A percentile compares a stretch with the other conserved stretches of the same genome.
phyloP scores from a whole-genome alignment of 2,888 invertebrate genomes.

The Scaptomyza polygonia region DNA sequence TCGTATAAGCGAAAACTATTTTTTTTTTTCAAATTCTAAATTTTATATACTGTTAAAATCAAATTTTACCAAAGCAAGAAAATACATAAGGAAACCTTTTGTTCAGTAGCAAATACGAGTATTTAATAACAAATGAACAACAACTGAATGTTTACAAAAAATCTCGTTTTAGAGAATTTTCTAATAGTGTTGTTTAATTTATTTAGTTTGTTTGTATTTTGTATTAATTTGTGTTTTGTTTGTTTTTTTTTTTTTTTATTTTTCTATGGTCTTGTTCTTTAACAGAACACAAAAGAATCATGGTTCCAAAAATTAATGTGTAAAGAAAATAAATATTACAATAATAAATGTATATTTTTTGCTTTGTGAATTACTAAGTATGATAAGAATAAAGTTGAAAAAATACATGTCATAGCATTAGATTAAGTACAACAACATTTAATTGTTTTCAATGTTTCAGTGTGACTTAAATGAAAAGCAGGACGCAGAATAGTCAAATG shows the following conservation, averaged over 20 bases:
- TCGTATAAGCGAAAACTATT: constrained; percentile 29
- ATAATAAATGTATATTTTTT: constrained; percentile 39
- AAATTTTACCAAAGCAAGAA: constrained; percentile 60
- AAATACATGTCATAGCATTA: constrained; percentile 73
- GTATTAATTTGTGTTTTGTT: background rate
- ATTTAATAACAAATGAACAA: constrained; percentile 43
- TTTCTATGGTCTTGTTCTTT: constrained; percentile 1
- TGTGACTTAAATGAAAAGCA: constrained; percentile 45
- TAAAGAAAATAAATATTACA: constrained; percentile 20
- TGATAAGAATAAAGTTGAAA: constrained; percentile 43
- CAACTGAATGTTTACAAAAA: constrained; percentile 40
- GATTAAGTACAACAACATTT: constrained; percentile 49
- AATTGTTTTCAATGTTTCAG: constrained; percentile 50
- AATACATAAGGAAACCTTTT: constrained; percentile 35
- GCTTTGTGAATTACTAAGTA: constrained; percentile 35
- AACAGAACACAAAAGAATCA: constrained; percentile 34
- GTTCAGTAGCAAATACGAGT: constrained; percentile 32
- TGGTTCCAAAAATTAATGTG: constrained; percentile 55
- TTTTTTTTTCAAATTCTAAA: constrained; percentile 52
- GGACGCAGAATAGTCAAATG: constrained; percentile 17
- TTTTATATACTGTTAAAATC: constrained; percentile 69
- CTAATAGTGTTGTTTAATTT: constrained; percentile 34
- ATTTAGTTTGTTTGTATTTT: background rate
- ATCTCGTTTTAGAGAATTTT: constrained; percentile 70
- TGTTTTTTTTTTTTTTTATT: constrained; percentile 16